Conservation (phyloP, 2,797 vertebrate genomes). For the Myoxocephalus aenaeus region DNA sequence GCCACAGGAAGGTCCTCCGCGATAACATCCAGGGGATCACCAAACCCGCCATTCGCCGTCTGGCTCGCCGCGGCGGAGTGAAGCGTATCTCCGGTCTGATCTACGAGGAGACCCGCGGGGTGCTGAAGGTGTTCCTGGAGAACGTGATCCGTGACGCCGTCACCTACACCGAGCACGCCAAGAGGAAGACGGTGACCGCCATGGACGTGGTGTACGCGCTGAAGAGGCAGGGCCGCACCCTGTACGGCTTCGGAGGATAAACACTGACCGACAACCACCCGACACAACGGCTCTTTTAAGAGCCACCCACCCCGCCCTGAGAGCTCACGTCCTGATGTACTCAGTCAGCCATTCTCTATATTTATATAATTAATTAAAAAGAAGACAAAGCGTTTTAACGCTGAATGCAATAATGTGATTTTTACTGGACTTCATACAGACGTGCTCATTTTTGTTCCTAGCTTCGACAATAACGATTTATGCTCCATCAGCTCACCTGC, state of each 20-base stretch:
- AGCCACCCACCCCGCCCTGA: not conserved
- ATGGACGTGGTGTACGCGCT: slow-evolving; percentile 39
- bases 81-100: slow-evolving; percentile 45
- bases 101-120: slow-evolving; percentile 52
- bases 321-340: not conserved
- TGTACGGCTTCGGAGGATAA: slow-evolving; percentile 37
- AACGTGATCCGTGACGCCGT: slow-evolving; percentile 50
- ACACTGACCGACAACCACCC: slow-evolving; percentile 49
- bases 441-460: no score
- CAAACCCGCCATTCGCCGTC: slow-evolving; percentile 44
- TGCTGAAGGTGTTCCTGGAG: slow-evolving; percentile 55
- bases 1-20: not conserved
- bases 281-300: slow-evolving; percentile 2
- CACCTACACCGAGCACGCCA: slow-evolving; percentile 54
- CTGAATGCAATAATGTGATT: no score
- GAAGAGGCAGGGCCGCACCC: slow-evolving; percentile 41
- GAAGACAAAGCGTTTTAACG: no score
- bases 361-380: no score
- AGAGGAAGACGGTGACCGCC: slow-evolving; percentile 41
- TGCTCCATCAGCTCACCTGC: no score
- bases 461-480: no score
- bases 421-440: no score
- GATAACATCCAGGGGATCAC: slow-evolving; percentile 56
- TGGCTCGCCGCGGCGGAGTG: slow-evolving; percentile 31
- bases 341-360: no score